These are phyloP conservation scores for Elegia similella DNA, from an alignment of 2,888 invertebrate species.

Conservation along the genomic window DNA sequence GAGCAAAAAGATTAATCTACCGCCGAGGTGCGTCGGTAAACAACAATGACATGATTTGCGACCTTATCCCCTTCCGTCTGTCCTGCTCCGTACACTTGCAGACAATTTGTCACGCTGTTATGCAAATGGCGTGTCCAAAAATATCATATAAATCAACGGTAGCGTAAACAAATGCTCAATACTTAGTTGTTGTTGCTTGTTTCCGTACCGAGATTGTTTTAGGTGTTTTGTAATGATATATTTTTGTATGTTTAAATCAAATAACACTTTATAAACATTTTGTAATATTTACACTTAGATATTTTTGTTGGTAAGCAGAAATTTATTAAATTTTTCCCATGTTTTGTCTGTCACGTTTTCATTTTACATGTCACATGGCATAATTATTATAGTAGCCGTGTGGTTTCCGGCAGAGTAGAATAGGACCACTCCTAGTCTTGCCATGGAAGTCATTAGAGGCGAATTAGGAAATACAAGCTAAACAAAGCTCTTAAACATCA, in stretches of 20 bases:
- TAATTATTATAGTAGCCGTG: no score
- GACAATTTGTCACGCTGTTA: constrained; percentile 12
- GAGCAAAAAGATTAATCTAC: constrained; percentile 8
- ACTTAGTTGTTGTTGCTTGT: constrained; percentile 1
- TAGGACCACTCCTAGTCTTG: no score
- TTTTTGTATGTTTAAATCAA: background rate
- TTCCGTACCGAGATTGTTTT: background rate
- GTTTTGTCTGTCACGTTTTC: no score
- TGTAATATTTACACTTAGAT: no score
- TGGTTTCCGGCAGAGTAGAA: no score
- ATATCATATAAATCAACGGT: constrained; percentile 10
- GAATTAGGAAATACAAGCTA: no score
- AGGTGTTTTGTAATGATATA: background rate
- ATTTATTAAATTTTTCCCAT: no score
- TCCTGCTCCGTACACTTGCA: background rate
- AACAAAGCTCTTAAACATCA: no score
- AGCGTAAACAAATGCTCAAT: constrained; percentile 9
- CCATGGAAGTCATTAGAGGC: no score
- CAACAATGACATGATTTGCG: constrained; percentile 9
- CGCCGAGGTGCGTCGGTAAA: constrained; percentile 8
- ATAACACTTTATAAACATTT: background rate
- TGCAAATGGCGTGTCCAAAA: constrained; percentile 14
- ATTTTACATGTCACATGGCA: no score
- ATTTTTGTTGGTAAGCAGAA: no score
- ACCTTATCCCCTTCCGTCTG: constrained; percentile 1